Evolutionary conservation across 2,113 vertebrate species (phyloP).

Genomic region (Hippocampus barbouri): DNA sequence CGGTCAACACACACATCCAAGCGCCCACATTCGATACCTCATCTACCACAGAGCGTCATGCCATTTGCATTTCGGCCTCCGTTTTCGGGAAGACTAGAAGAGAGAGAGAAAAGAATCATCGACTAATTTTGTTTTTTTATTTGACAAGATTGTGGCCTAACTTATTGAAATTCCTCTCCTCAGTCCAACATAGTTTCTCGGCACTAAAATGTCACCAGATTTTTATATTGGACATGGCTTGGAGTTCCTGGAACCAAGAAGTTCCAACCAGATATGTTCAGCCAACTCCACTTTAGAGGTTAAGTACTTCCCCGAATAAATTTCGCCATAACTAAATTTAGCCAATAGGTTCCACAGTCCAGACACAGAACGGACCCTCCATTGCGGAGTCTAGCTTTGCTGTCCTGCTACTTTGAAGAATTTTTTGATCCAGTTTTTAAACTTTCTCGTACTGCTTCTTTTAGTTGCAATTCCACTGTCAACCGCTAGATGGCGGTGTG

Average conservation of each 20-base stretch:
- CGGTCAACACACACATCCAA: conserved; percentile 19
- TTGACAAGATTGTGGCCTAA: no score
- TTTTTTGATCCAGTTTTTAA: no score
- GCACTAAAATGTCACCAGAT: background rate
- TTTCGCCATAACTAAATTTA: background rate
- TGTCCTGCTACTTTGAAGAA: no score
- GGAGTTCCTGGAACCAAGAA: background rate
- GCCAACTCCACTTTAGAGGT: no score
- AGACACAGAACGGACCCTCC: no score
- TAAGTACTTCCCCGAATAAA: background rate
- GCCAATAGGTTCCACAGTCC: no score
- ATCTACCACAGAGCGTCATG: background rate
- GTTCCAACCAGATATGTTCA: background rate
- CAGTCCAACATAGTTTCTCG: background rate
- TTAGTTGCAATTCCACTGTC: no score
- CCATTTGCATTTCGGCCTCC: background rate
- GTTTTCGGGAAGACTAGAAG: background rate
- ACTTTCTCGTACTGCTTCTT: no score
- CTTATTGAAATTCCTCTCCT: background rate
- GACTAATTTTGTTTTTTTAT: no score
- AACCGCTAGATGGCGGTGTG: no score
- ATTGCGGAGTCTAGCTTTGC: no score
- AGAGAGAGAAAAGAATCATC: background rate
- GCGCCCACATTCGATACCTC: background rate
- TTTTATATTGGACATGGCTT: background rate